Conservation (phyloP, 2,113 vertebrate genomes). For the Anser cygnoides region DNA sequence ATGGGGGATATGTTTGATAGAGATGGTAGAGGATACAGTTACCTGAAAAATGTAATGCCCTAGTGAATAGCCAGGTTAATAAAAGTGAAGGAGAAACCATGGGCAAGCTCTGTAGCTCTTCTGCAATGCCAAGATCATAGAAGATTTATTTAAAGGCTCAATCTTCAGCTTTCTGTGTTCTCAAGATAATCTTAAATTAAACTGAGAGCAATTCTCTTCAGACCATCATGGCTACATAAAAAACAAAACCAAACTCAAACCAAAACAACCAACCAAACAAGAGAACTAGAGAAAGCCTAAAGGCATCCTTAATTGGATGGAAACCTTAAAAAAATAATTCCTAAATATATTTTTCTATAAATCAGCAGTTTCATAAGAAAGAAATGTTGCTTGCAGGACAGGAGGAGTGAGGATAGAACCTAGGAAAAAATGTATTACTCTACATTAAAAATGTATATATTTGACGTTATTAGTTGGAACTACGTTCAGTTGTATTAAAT, state of each 20-base stretch:
- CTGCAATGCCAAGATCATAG: not conserved
- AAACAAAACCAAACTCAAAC: not conserved
- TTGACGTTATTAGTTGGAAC: not conserved
- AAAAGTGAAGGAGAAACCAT: not conserved
- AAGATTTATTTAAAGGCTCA: not conserved
- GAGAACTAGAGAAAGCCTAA: not conserved
- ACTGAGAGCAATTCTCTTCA: not conserved
- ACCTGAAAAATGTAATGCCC: not conserved
- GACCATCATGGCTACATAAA: not conserved
- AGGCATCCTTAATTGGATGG: not conserved
- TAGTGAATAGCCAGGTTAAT: not conserved
- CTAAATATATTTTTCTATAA: not conserved
- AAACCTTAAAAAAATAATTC: not conserved
- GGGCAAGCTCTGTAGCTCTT: not conserved
- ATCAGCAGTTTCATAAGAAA: not conserved
- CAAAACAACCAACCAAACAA: not conserved
- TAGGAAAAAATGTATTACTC: not conserved
- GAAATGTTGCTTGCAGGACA: not conserved
- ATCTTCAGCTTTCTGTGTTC: not conserved
- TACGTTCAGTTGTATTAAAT: not conserved
- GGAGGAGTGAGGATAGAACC: not conserved
- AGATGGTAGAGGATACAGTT: not conserved
- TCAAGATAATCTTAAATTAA: not conserved
- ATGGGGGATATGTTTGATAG: not conserved
- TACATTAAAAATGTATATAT: not conserved